Percentiles rank a stretch among this genome's conserved stretches.
Evolutionary conservation across 2,888 invertebrate genomes (phyloP).

Genomic region (Phengaris alcon): DNA sequence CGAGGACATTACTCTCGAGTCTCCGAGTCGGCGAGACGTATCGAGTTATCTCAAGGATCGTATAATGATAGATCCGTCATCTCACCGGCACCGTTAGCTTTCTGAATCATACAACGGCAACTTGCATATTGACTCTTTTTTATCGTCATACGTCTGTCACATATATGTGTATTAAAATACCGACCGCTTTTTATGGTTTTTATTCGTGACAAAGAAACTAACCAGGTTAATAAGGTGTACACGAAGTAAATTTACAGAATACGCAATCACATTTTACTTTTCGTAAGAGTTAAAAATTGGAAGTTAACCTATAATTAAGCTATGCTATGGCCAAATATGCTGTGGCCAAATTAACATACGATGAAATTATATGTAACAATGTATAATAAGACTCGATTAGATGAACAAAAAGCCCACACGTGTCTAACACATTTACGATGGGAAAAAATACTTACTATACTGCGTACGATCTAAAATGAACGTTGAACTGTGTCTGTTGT

Average conservation of each 20-base stretch:
- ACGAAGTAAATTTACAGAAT: not conserved
- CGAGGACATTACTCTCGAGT: conserved; percentile 5
- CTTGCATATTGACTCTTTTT: conserved; percentile 15
- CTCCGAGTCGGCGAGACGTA: not conserved
- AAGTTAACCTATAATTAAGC: not conserved
- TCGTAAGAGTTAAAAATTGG: not conserved
- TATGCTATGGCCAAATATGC: conserved; percentile 1
- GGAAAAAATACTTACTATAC: conserved; percentile 21
- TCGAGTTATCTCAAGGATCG: conserved; percentile 17
- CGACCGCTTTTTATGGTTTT: not conserved
- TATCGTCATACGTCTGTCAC: not conserved
- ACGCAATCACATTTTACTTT: not conserved
- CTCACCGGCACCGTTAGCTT: conserved; percentile 14
- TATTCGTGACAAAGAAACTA: not conserved
- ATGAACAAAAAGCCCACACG: conserved; percentile 22
- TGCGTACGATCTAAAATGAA: not conserved
- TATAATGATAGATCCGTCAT: conserved; percentile 21
- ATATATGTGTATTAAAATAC: not conserved
- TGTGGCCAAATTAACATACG: conserved; percentile 19
- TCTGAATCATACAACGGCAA: conserved; percentile 1
- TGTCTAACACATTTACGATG: conserved; percentile 25
- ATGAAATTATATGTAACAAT: conserved; percentile 25
- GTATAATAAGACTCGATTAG: conserved; percentile 14
- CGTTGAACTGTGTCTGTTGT: not conserved
- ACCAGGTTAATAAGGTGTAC: not conserved